A percentile compares a stretch with the other conserved stretches of the same genome.
phyloP scores from a whole-genome alignment of 2,113 vertebrate species.

The Rhizomys pruinosus region DNA sequence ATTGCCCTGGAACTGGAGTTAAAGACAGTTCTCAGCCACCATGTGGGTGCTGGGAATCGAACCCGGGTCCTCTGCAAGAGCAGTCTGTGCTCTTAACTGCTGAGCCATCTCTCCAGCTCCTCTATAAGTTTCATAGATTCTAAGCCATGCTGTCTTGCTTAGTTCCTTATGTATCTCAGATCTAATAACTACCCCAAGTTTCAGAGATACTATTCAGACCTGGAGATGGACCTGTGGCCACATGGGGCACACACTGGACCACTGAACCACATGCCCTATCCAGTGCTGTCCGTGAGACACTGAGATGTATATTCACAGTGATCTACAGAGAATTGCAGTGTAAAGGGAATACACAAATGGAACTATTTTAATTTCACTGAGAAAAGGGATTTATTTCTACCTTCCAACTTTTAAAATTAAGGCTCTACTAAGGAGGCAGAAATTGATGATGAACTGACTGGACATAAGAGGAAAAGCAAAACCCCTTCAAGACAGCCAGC shows the following conservation, averaged over 20 bases:
- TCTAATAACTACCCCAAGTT: neutral
- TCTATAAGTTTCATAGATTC: too few species aligned
- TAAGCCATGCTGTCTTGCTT: too few species aligned
- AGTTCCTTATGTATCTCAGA: too few species aligned
- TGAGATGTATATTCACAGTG: too few species aligned
- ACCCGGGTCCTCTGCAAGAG: too few species aligned
- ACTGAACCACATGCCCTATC: neutral
- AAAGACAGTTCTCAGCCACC: too few species aligned
- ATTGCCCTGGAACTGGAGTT: too few species aligned
- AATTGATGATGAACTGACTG: neutral
- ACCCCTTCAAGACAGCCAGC: neutral
- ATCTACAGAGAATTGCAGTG: neutral
- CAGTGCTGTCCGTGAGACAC: neutral
- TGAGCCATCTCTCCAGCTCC: too few species aligned
- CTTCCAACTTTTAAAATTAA: neutral
- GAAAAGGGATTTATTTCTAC: neutral
- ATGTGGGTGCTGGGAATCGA: too few species aligned
- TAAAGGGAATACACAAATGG: neutral
- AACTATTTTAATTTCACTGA: neutral
- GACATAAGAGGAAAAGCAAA: neutral
- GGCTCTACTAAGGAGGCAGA: neutral
- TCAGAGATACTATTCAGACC: neutral
- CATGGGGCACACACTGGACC: neutral
- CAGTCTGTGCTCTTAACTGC: too few species aligned
- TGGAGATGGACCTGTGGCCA: neutral